These are phyloP conservation scores for Salminus brasiliensis DNA, from an alignment of 2,113 vertebrate genomes.

Conservation along the genomic window DNA sequence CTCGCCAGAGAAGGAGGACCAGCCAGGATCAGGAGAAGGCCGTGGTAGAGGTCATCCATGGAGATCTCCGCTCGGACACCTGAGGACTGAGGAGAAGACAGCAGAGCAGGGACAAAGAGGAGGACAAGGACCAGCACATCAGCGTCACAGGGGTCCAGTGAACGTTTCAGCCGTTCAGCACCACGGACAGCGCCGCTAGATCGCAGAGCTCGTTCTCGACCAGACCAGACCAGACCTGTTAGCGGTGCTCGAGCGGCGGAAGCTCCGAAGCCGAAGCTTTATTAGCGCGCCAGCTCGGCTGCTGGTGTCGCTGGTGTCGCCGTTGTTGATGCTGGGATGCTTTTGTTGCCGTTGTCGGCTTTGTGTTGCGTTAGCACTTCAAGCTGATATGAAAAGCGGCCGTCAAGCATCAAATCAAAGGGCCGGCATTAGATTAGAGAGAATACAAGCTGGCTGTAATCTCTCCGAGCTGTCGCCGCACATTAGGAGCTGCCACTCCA, in stretches of 20 bases:
- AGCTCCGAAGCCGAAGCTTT: not conserved
- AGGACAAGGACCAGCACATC: no score
- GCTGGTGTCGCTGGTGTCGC: not conserved
- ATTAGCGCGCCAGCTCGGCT: not conserved
- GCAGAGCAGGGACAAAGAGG: no score
- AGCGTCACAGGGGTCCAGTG: no score
- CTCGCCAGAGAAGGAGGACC: no score
- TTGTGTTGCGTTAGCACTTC: constrained; percentile 30
- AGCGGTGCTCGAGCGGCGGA: not conserved
- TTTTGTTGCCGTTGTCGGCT: not conserved
- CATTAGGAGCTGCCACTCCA: constrained; percentile 41
- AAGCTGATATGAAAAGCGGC: constrained; percentile 24
- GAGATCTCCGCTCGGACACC: no score
- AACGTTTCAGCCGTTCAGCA: no score
- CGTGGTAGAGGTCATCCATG: no score
- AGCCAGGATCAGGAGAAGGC: no score
- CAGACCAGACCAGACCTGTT: no score
- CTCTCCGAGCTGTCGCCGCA: constrained; percentile 36
- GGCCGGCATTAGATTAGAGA: constrained; percentile 22
- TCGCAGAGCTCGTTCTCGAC: no score
- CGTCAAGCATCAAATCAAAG: constrained; percentile 33
- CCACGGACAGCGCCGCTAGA: no score
- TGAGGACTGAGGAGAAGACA: no score
- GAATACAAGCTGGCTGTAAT: constrained; percentile 43
- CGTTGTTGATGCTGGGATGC: not conserved